A percentile compares a stretch with the other conserved stretches of the same genome.
phyloP scores from a whole-genome alignment of 2,888 invertebrate species.

The Drosophila pseudotakahashii region DNA sequence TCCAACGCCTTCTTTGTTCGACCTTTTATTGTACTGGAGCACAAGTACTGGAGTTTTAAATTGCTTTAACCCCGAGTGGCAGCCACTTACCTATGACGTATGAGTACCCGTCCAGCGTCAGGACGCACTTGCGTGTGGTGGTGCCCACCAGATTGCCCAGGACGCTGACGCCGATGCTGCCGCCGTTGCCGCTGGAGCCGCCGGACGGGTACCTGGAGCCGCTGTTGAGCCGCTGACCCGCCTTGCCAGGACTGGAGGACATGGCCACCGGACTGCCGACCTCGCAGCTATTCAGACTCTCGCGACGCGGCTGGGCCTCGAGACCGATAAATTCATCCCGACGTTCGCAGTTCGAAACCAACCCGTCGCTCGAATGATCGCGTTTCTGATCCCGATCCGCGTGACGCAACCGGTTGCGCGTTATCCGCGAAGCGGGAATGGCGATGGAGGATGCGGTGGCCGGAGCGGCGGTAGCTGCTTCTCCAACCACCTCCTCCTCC shows the following conservation, averaged over 20 bases:
- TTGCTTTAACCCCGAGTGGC: not conserved
- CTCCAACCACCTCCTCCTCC: constrained; percentile 21
- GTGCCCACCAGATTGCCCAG: constrained; percentile 82
- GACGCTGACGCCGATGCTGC: constrained; percentile 75
- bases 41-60: not conserved
- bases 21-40: not conserved
- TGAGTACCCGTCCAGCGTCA: constrained; percentile 93
- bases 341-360: constrained; percentile 39
- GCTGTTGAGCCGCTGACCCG: constrained; percentile 58
- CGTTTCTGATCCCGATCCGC: constrained; percentile 63
- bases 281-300: constrained; percentile 76
- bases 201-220: constrained; percentile 82
- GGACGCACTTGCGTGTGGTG: constrained; percentile 91
- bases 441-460: constrained; percentile 30
- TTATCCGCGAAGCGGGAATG: constrained; percentile 40
- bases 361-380: constrained; percentile 75
- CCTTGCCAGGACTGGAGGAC: constrained; percentile 55
- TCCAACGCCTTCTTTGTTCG: not conserved
- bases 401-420: constrained; percentile 75
- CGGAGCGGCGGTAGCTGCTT: not conserved
- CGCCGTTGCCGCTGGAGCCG: constrained; percentile 74
- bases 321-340: constrained; percentile 61
- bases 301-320: constrained; percentile 66
- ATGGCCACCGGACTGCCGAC: constrained; percentile 46
- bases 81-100: constrained; percentile 92